phyloP scores from a whole-genome alignment of 2,888 invertebrate genomes.

The Ophioninae sp. region DNA sequence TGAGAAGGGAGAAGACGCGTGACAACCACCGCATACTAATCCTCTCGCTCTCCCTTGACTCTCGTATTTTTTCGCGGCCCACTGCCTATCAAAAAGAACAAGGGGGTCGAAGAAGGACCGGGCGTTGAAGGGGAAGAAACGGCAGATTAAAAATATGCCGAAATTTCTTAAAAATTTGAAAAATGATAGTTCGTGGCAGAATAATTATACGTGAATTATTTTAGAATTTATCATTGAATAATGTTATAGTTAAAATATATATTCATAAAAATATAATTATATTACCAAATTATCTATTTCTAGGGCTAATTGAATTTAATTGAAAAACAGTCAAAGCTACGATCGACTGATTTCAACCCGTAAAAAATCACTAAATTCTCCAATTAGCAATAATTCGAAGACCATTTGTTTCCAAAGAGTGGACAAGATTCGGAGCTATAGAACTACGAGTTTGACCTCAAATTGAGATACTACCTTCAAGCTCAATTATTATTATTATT shows the following conservation, averaged over 20 bases:
- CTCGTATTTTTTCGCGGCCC: constrained; percentile 39
- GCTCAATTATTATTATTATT: not conserved
- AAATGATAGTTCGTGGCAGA: too few species aligned
- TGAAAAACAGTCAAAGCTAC: not conserved
- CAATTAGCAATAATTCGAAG: not conserved
- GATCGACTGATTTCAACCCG: not conserved
- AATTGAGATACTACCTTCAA: not conserved
- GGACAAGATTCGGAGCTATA: not conserved
- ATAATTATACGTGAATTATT: too few species aligned
- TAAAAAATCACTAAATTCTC: not conserved
- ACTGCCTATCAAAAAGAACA: constrained; percentile 9
- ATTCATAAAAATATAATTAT: too few species aligned
- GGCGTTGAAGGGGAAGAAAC: not conserved
- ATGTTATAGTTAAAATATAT: too few species aligned
- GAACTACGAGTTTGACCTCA: too few species aligned
- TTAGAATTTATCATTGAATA: too few species aligned
- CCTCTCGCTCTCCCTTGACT: constrained; percentile 51
- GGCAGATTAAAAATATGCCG: not conserved
- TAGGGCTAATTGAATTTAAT: not conserved
- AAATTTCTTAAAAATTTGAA: too few species aligned
- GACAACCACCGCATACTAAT: constrained; percentile 79
- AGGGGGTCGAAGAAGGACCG: constrained; percentile 8
- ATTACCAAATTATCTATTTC: too few species aligned
- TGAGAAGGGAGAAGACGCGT: constrained; percentile 71
- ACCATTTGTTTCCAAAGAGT: not conserved